Evolutionary conservation across 2,888 invertebrate species (phyloP).

Genomic region (Schizaphis graminum): DNA sequence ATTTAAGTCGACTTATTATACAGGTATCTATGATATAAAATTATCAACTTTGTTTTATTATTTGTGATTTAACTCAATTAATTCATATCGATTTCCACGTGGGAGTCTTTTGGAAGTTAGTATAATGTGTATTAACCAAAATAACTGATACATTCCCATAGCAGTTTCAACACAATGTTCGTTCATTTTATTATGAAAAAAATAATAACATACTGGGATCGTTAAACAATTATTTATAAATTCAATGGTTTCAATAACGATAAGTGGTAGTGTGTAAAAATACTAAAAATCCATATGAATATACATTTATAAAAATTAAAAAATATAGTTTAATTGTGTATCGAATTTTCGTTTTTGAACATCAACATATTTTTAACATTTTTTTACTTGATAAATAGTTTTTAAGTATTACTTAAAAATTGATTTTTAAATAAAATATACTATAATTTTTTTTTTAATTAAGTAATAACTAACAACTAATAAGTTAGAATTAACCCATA

Average conservation of each 20-base stretch:
- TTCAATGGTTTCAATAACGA: not conserved
- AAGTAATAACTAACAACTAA: not conserved
- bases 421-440: not conserved
- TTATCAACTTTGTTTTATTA: slow-evolving; percentile 9
- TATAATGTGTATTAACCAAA: not conserved
- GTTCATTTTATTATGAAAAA: not conserved
- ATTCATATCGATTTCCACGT: slow-evolving; percentile 42
- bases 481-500: not conserved
- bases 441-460: not conserved
- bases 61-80: slow-evolving; percentile 12
- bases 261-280: not conserved
- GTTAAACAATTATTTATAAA: not conserved
- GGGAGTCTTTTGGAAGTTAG: slow-evolving; percentile 9
- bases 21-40: not conserved
- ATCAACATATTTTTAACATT: no score
- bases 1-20: not conserved
- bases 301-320: not conserved
- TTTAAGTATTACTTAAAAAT: not conserved
- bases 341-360: not conserved
- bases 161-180: not conserved
- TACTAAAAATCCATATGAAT: not conserved
- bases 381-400: not conserved
- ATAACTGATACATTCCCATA: not conserved
- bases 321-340: not conserved
- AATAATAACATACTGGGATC: not conserved